phyloP scores from a whole-genome alignment of 1,140 invertebrate genomes.

The Samia ricini region DNA sequence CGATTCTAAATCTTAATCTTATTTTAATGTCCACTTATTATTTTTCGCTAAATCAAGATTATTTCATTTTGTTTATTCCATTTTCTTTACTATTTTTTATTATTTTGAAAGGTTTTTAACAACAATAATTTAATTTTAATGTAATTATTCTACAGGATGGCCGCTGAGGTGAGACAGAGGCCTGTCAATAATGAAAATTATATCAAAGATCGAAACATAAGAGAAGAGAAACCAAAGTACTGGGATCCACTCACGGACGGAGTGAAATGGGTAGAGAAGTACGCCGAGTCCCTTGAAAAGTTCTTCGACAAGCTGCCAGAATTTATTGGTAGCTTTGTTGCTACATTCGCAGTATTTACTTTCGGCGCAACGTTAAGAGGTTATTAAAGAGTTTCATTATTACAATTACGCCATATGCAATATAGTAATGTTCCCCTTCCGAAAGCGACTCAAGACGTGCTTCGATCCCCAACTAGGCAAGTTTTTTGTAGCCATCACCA shows the following conservation, averaged over 20 bases:
- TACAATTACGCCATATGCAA: no score
- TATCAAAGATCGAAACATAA: background rate
- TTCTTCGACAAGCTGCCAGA: slow-evolving; percentile 77
- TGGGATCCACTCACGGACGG: slow-evolving; percentile 75
- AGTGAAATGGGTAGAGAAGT: slow-evolving; percentile 78
- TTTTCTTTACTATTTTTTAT: no score
- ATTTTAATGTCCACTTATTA: no score
- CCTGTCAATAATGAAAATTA: background rate
- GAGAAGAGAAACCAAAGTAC: slow-evolving; percentile 30
- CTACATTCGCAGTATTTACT: slow-evolving; percentile 78
- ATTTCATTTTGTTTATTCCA: no score
- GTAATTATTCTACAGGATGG: background rate
- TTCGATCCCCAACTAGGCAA: no score
- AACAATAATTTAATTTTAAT: background rate
- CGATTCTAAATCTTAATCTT: no score
- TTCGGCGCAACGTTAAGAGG: slow-evolving; percentile 79
- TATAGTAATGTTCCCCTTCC: no score
- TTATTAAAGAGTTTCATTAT: slow-evolving; percentile 38
- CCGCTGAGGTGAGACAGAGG: background rate
- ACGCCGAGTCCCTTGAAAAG: slow-evolving; percentile 74
- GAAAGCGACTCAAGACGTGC: no score
- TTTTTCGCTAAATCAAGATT: no score
- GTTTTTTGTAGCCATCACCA: no score
- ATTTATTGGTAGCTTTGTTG: slow-evolving; percentile 73
- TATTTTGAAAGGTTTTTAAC: background rate